Conservation (phyloP, 2,113 vertebrate genomes). For the Leucoraja erinaceus region DNA sequence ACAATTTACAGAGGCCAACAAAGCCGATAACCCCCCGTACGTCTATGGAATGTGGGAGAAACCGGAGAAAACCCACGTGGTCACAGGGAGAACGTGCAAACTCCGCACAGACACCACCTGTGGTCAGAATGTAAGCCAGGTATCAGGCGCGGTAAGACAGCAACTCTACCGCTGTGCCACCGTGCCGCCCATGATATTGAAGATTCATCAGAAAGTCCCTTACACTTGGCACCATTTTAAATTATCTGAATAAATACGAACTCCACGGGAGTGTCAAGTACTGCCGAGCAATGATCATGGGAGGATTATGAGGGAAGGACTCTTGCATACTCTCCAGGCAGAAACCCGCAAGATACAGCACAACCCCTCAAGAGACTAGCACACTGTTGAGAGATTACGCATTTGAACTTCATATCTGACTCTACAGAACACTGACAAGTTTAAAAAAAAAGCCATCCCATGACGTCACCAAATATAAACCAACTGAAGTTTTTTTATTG, state of each 20-base stretch:
- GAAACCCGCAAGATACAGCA: not conserved
- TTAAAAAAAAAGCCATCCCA: not conserved
- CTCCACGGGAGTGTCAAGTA: not conserved
- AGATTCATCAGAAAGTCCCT: not conserved
- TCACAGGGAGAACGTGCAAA: too few species aligned
- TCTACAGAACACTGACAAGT: not conserved
- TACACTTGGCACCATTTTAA: not conserved
- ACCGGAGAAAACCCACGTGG: too few species aligned
- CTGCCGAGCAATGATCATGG: not conserved
- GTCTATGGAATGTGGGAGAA: too few species aligned
- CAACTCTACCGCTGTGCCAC: too few species aligned
- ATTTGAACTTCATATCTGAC: not conserved
- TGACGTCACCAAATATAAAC: not conserved
- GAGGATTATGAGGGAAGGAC: not conserved
- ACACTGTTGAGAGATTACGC: not conserved
- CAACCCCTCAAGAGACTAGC: not conserved
- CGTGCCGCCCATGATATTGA: not conserved
- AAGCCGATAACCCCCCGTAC: too few species aligned
- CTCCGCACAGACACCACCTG: too few species aligned
- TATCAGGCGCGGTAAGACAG: too few species aligned
- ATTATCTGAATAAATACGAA: slow-evolving; percentile 5
- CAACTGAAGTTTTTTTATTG: too few species aligned
- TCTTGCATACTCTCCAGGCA: not conserved
- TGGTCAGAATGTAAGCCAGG: too few species aligned
- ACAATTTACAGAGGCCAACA: too few species aligned